Evolutionary conservation across 2,113 vertebrate species (phyloP).

Genomic region (Panthera tigris): DNA sequence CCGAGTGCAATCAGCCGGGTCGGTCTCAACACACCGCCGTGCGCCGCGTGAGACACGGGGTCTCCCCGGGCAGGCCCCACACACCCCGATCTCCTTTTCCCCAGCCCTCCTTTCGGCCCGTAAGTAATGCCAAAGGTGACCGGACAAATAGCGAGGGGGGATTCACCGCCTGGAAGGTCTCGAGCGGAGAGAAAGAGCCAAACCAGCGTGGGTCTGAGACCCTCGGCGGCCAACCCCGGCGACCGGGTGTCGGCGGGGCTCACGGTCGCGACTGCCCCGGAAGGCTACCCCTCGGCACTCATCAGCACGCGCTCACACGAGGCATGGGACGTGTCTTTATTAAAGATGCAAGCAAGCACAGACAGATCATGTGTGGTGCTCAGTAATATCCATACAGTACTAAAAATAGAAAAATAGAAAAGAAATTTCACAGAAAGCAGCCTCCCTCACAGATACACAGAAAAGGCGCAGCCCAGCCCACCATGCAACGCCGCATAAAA

Average conservation of each 20-base stretch:
- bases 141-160: rapidly evolving
- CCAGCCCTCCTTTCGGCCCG: not conserved
- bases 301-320: not conserved
- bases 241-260: rapidly evolving
- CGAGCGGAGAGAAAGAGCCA: rapidly evolving
- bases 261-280: rapidly evolving
- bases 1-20: rapidly evolving
- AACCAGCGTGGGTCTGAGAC: rapidly evolving
- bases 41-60: rapidly evolving
- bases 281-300: not conserved
- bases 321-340: slow-evolving; percentile 83
- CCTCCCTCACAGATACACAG: slow-evolving; percentile 81
- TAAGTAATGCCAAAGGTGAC: not conserved
- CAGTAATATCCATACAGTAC: slow-evolving; percentile 79
- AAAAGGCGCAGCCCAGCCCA: slow-evolving; percentile 64
- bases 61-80: too few relatives aligned
- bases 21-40: rapidly evolving
- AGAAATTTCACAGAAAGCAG: slow-evolving; percentile 84
- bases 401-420: slow-evolving; percentile 88
- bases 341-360: slow-evolving; percentile 85
- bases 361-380: slow-evolving; percentile 75
- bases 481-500: slow-evolving; percentile 36
- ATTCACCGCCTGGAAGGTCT: rapidly evolving
- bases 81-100: not conserved
- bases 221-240: not conserved